phyloP scores from a whole-genome alignment of 2,797 vertebrate species.

The Pseudopleuronectes americanus region DNA sequence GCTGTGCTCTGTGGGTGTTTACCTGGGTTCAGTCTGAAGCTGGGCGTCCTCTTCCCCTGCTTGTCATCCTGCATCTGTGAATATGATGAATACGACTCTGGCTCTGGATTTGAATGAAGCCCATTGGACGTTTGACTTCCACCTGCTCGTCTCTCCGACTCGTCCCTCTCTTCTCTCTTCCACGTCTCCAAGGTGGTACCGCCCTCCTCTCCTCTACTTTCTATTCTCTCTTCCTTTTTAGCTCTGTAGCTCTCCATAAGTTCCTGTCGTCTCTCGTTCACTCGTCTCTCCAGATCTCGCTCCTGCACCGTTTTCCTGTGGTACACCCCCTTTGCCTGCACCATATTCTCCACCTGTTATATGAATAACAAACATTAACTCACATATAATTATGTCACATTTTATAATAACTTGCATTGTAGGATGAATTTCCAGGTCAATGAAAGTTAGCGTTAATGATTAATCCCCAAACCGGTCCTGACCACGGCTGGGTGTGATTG shows the following conservation, averaged over 20 bases:
- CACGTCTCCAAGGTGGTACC: conserved; percentile 7
- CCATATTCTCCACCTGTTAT: conserved; percentile 77
- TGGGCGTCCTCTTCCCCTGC: conserved; percentile 43
- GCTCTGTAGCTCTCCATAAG: conserved; percentile 51
- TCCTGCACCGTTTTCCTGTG: conserved; percentile 42
- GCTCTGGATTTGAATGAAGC: conserved; percentile 52
- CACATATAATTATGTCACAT: background rate
- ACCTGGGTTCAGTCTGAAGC: conserved; percentile 78
- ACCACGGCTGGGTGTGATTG: conserved; percentile 10
- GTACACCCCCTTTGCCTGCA: conserved; percentile 56
- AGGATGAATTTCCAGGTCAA: background rate
- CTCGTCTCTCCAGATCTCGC: conserved; percentile 50
- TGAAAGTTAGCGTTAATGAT: background rate
- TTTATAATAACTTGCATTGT: background rate
- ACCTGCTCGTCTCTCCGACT: conserved; percentile 24
- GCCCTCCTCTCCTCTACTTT: background rate
- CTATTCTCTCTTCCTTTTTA: conserved; percentile 41
- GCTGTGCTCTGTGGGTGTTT: background rate
- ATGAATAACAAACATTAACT: conserved; percentile 10
- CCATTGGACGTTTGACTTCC: conserved; percentile 48
- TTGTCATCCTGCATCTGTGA: background rate
- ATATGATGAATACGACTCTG: background rate
- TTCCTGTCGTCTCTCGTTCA: conserved; percentile 45
- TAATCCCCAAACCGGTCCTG: conserved; percentile 27
- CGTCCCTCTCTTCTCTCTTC: conserved; percentile 15